Evolutionary conservation across 1,140 invertebrate species (phyloP).

Genomic region (Metopolophium dirhodum): DNA sequence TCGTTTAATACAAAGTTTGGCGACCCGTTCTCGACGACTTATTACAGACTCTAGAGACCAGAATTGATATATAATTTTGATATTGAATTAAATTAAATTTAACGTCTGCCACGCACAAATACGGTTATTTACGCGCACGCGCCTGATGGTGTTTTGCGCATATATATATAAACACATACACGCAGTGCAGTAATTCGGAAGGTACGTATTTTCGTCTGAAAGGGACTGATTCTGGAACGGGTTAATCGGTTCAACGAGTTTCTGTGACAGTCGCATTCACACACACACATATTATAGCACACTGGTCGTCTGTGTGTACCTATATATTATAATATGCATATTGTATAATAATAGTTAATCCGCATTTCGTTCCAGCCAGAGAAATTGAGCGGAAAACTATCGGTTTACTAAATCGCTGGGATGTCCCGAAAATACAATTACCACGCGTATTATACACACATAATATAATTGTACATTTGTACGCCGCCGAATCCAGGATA

Average conservation of each 20-base stretch:
- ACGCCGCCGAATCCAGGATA: neutral
- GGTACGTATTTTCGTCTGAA: neutral
- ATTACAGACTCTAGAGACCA: neutral
- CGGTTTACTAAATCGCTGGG: neutral
- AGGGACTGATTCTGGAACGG: neutral
- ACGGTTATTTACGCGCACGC: neutral
- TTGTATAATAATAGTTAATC: neutral
- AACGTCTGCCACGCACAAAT: neutral
- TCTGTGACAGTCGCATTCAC: neutral
- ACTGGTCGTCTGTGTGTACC: neutral
- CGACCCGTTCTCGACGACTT: too few species aligned
- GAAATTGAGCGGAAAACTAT: neutral
- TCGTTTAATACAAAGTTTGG: neutral
- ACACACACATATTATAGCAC: neutral
- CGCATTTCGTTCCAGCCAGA: neutral
- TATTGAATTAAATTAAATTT: neutral
- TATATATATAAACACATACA: too few species aligned
- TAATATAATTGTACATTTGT: too few species aligned
- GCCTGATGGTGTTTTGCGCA: neutral
- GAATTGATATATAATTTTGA: neutral
- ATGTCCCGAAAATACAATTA: neutral
- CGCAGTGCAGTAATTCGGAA: neutral
- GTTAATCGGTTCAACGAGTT: neutral
- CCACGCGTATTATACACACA: too few species aligned
- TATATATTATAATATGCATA: too few species aligned